A percentile compares a stretch with the other conserved stretches of the same genome.
Evolutionary conservation across 2,888 invertebrate genomes (phyloP).

Genomic region (Erynnis tages): DNA sequence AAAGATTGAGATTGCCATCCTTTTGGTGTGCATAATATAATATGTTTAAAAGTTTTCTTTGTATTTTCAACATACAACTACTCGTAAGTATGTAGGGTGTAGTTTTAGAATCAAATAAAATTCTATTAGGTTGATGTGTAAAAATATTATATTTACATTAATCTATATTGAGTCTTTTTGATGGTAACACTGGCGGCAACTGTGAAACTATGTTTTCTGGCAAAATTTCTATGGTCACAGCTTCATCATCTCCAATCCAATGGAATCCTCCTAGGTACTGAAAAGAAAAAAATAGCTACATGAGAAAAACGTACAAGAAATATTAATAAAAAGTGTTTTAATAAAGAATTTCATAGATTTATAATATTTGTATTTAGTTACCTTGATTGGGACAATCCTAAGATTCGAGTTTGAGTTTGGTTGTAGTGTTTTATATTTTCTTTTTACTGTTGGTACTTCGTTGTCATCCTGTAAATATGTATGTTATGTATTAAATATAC

Average conservation of each 20-base stretch:
- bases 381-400: slow-evolving; percentile 56
- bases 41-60: too few species aligned
- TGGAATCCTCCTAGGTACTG: slow-evolving; percentile 89
- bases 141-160: slow-evolving; percentile 5
- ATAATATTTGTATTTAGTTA: slow-evolving; percentile 28
- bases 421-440: slow-evolving; percentile 37
- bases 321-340: too few species aligned
- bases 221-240: slow-evolving; percentile 89
- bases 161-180: slow-evolving; percentile 45
- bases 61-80: too few species aligned
- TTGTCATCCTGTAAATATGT: slow-evolving; percentile 36
- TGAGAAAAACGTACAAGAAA: too few species aligned
- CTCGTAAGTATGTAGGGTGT: too few species aligned
- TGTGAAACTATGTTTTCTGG: slow-evolving; percentile 86
- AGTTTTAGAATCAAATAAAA: too few species aligned
- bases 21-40: too few species aligned
- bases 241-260: slow-evolving; percentile 85
- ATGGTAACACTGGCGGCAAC: slow-evolving; percentile 85
- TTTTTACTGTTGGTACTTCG: slow-evolving; percentile 46
- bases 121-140: neutral
- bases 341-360: too few species aligned
- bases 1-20: neutral
- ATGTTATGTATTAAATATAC: slow-evolving; percentile 2
- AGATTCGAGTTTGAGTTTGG: slow-evolving; percentile 37
- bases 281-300: slow-evolving; percentile 28